A percentile compares a stretch with the other conserved stretches of the same genome.
phyloP scores from a whole-genome alignment of 2,888 invertebrate species.

The Spisula subtruncata region DNA sequence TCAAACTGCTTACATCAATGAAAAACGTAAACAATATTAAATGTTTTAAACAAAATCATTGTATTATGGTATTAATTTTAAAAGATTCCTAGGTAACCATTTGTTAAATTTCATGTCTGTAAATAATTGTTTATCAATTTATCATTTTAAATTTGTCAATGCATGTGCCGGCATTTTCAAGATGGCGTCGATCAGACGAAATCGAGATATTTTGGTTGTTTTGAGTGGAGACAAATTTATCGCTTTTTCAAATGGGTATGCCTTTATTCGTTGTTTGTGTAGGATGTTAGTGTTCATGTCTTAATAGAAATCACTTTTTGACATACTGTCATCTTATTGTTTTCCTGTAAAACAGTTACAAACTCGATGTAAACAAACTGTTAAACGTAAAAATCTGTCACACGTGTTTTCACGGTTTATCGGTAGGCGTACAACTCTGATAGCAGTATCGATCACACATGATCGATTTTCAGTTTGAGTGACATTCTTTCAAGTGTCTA shows the following conservation, averaged over 20 bases:
- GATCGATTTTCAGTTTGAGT: conserved; percentile 69
- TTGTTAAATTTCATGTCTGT: neutral
- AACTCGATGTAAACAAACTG: conserved; percentile 50
- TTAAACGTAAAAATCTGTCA: conserved; percentile 38
- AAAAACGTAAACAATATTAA: conserved; percentile 24
- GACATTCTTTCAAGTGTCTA: conserved; percentile 63
- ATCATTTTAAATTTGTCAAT: conserved; percentile 40
- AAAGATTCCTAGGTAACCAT: neutral
- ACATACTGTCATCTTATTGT: conserved; percentile 40
- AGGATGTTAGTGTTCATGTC: neutral
- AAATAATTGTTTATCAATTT: neutral
- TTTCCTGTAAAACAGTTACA: conserved; percentile 31
- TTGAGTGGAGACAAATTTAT: conserved; percentile 66
- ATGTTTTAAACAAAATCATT: neutral
- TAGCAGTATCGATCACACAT: conserved; percentile 60
- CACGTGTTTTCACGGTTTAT: conserved; percentile 67
- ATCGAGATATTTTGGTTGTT: conserved; percentile 61
- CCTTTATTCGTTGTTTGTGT: neutral
- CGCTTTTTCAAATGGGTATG: conserved; percentile 63
- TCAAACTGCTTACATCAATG: conserved; percentile 38
- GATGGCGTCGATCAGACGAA: conserved; percentile 77
- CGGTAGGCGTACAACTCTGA: conserved; percentile 66
- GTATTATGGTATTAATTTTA: neutral
- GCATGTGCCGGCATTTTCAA: conserved; percentile 64
- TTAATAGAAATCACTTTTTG: conserved; percentile 12